Evolutionary conservation across 2,113 vertebrate species (phyloP).

Genomic region (Bombycilla garrulus): DNA sequence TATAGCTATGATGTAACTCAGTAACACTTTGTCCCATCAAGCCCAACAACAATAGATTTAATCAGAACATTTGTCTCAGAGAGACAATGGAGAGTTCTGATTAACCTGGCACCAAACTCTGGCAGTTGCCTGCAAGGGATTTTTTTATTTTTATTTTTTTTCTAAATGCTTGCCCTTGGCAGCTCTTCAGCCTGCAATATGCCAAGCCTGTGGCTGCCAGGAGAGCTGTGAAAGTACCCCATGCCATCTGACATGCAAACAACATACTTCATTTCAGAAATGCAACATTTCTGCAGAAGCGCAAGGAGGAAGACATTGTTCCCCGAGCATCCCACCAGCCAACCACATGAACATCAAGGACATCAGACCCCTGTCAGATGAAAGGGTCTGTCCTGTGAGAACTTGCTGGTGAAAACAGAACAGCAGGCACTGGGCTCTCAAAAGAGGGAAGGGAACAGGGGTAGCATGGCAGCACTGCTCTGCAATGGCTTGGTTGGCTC

Average conservation of each 20-base stretch:
- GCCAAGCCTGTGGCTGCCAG: slow-evolving; percentile 9
- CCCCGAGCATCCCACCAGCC: neutral
- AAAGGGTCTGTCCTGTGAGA: rapidly evolving
- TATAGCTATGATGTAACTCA: slow-evolving; percentile 65
- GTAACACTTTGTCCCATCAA: slow-evolving; percentile 63
- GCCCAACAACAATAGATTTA: slow-evolving; percentile 59
- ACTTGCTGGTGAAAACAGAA: neutral
- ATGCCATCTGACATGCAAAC: neutral
- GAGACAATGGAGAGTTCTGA: slow-evolving; percentile 49
- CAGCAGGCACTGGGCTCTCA: neutral
- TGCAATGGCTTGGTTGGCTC: neutral
- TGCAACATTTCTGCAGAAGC: neutral
- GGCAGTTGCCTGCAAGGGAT: neutral
- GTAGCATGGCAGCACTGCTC: neutral
- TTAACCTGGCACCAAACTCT: slow-evolving; percentile 56
- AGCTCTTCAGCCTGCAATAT: neutral
- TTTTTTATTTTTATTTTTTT: neutral
- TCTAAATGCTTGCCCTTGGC: slow-evolving; percentile 23
- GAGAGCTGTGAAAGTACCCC: neutral
- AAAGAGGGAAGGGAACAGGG: neutral
- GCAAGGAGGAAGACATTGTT: rapidly evolving
- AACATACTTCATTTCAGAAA: neutral
- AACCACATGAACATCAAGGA: neutral
- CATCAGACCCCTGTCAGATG: neutral
- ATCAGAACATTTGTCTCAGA: slow-evolving; percentile 29